phyloP scores from a whole-genome alignment of 1,140 invertebrate genomes.

The Apis dorsata region DNA sequence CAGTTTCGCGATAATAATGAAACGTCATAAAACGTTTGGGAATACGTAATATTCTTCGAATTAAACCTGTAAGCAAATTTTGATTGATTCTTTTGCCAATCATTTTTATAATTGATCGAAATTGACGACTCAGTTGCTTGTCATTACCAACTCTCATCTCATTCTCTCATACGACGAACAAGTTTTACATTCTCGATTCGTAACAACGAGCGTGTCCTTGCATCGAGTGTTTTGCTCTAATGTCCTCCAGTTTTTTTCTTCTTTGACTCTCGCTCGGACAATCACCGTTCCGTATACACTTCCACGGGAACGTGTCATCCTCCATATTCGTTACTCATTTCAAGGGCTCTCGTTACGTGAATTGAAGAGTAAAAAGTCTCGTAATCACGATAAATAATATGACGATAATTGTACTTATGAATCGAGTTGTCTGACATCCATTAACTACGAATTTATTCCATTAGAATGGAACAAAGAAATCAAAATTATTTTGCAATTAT shows the following conservation, averaged over 20 bases:
- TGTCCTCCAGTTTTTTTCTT: constrained; percentile 35
- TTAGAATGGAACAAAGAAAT: too few relatives aligned
- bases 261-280: background rate
- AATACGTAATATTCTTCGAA: background rate
- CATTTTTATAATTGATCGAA: constrained; percentile 15
- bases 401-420: background rate
- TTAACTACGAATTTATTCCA: too few relatives aligned
- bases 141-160: constrained; percentile 31
- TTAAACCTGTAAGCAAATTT: background rate
- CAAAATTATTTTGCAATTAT: too few relatives aligned
- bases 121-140: constrained; percentile 11
- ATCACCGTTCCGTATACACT: background rate
- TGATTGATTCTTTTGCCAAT: background rate
- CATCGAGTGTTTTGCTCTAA: background rate
- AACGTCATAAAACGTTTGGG: background rate
- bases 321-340: constrained; percentile 1
- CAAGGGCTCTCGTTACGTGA: constrained; percentile 46
- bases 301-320: constrained; percentile 20
- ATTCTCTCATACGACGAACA: background rate
- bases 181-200: constrained; percentile 45
- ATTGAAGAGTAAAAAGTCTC: constrained; percentile 40
- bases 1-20: too few relatives aligned
- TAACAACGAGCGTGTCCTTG: constrained; percentile 44
- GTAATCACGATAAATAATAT: background rate
- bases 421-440: too few relatives aligned